Base-by-base conservation (phyloP, 2,797 vertebrate species). In the Myotis findleyi region DNA sequence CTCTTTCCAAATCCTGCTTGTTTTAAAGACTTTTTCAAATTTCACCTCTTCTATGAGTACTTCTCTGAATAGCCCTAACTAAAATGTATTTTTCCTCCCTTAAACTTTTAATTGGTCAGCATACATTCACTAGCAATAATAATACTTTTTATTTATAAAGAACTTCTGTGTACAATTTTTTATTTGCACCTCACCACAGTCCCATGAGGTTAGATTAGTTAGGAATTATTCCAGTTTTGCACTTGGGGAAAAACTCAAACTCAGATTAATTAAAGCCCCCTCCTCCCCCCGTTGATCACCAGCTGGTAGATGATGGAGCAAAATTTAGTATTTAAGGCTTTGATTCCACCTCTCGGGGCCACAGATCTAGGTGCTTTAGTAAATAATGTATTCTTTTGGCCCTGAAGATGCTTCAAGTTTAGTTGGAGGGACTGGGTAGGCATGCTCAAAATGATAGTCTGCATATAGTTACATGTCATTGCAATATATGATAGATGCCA, bases 81-180 rank as follows among this genome's bases (percentile, higher is more conserved):
- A 62, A 85, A 94, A 92, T 80, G 36, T 89, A 41, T 85, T 91
- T 82, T 82, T 84, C 84, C 55, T 92, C 59, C 57, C 66, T 83
- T 95, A 25, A 82, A 87, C 89, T 93, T 82, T 30, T 91, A 87
- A 59, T 87, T 55, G 13, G 27, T 93, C 62, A 77, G 12, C 51
- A 53, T 85, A 80, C 11, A 64, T 76, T 85, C 75, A 87, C 71
- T 92, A 92, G 33, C 57, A 91, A 9, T 87, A 75, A 55, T 51
- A 88, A 49, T 84, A 51, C 10, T 73, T 57, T 94, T 62, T 64
- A 86, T 79, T 89, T 89, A 79, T 81, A 33, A 87, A 93, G 44
- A 84, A 47, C 8, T 72, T 73, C 9, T 41, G 25, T 36, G 11
- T 79, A 62, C 59, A 33, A 17, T 80, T 59, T 85, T 85, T 82